These are phyloP conservation scores for Enteromius paludinosus DNA, from an alignment of 2,797 vertebrate species.

Conservation along the genomic window DNA sequence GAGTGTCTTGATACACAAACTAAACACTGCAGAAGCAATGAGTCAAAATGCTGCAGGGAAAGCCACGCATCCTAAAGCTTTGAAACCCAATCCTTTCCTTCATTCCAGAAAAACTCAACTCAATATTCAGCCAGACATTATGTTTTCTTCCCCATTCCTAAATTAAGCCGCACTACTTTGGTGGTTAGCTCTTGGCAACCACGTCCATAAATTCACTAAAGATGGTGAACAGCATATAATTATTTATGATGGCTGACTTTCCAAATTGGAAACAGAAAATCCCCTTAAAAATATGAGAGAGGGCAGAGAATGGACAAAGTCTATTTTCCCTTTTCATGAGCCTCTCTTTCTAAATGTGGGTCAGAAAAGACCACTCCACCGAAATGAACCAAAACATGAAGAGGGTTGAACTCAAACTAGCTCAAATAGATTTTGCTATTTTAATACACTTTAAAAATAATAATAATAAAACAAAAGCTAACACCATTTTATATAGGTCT, in stretches of 20 bases:
- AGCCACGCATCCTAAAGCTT: conserved; percentile 32
- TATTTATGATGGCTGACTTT: conserved; percentile 74
- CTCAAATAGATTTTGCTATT: background rate
- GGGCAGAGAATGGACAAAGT: conserved; percentile 20
- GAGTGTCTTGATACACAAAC: background rate
- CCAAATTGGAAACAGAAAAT: conserved; percentile 70
- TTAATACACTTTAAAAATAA: background rate
- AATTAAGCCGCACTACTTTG: conserved; percentile 64
- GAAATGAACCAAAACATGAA: background rate
- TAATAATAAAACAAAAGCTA: background rate
- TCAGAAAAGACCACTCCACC: background rate
- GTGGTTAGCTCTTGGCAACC: conserved; percentile 65
- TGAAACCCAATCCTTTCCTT: conserved; percentile 50
- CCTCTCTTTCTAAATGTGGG: conserved; percentile 5
- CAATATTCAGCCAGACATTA: conserved; percentile 52
- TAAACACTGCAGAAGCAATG: conserved; percentile 21
- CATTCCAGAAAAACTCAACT: conserved; percentile 49
- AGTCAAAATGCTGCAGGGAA: conserved; percentile 26
- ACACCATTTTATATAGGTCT: background rate
- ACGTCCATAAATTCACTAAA: conserved; percentile 68
- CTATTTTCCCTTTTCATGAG: background rate
- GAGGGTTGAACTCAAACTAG: background rate
- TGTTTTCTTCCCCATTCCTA: conserved; percentile 54
- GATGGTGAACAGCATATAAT: conserved; percentile 68
- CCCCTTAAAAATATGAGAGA: conserved; percentile 60